Evolutionary conservation across 2,797 vertebrate species (phyloP).

Genomic region (Danio aesculapii): DNA sequence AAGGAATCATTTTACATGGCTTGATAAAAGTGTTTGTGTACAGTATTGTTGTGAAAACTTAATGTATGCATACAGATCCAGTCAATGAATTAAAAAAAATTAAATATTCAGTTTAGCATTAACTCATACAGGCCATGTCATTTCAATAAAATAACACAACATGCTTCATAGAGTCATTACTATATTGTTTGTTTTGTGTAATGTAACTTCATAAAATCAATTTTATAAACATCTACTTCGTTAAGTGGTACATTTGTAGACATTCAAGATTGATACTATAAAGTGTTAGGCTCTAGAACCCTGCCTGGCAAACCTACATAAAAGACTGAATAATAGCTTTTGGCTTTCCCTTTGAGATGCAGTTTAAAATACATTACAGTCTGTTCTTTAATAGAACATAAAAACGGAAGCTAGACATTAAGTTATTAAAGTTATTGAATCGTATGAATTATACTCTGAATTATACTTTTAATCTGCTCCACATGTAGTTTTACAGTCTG

Average conservation of each 20-base stretch:
- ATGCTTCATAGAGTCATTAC: too few species aligned
- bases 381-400: not conserved
- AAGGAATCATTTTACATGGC: too few species aligned
- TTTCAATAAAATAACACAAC: not conserved
- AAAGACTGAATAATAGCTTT: not conserved
- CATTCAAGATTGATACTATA: not conserved
- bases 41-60: too few species aligned
- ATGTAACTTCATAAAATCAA: not conserved
- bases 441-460: not conserved
- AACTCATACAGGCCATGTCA: not conserved
- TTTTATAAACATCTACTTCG: not conserved
- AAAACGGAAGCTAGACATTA: not conserved
- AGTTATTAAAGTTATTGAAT: not conserved
- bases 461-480: constrained; percentile 2
- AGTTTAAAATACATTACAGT: not conserved
- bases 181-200: not conserved
- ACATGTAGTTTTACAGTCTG: not conserved
- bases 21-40: too few species aligned
- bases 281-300: not conserved
- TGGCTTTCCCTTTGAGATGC: not conserved
- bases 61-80: too few species aligned
- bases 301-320: not conserved
- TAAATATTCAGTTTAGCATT: not conserved
- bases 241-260: not conserved
- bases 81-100: not conserved